Evolutionary conservation across 2,888 invertebrate species (phyloP).

Genomic region (Antheraea yamamai): DNA sequence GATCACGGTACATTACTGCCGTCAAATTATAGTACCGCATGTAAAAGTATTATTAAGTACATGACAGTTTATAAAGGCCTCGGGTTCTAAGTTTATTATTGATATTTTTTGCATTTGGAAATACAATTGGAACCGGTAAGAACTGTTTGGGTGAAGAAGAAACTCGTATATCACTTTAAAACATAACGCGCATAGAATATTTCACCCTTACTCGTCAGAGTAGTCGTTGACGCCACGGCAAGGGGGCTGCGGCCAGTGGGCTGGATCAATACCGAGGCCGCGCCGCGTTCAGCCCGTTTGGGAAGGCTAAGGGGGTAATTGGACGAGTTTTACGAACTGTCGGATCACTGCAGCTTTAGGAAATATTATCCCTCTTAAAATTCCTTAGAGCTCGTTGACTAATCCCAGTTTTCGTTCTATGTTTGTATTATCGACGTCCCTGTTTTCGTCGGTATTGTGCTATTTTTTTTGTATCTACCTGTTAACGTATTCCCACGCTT

Average conservation of each 20-base stretch:
- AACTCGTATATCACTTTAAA: background rate
- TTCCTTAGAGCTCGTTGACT: slow-evolving; percentile 24
- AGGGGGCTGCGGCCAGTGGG: slow-evolving; percentile 6
- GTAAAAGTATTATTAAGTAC: too few relatives aligned
- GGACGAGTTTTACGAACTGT: slow-evolving; percentile 33
- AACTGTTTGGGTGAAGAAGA: too few relatives aligned
- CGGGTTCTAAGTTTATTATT: too few relatives aligned
- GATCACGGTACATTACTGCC: too few relatives aligned
- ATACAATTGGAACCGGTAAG: too few relatives aligned
- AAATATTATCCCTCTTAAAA: slow-evolving; percentile 27
- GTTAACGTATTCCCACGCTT: slow-evolving; percentile 17
- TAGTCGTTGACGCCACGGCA: background rate
- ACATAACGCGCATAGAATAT: background rate
- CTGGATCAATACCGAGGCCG: slow-evolving; percentile 50
- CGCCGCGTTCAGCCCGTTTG: slow-evolving; percentile 28
- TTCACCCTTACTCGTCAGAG: background rate
- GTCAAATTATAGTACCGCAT: background rate
- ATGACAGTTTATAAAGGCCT: background rate
- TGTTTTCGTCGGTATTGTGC: slow-evolving; percentile 26
- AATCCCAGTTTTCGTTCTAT: slow-evolving; percentile 35
- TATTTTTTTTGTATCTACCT: slow-evolving; percentile 16
- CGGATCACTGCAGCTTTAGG: slow-evolving; percentile 29
- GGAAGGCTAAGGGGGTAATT: slow-evolving; percentile 41
- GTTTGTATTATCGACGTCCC: slow-evolving; percentile 37
- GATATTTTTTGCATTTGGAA: too few relatives aligned